These are phyloP conservation scores for Orthosia cruda DNA, from an alignment of 2,888 invertebrate genomes.

Conservation along the genomic window DNA sequence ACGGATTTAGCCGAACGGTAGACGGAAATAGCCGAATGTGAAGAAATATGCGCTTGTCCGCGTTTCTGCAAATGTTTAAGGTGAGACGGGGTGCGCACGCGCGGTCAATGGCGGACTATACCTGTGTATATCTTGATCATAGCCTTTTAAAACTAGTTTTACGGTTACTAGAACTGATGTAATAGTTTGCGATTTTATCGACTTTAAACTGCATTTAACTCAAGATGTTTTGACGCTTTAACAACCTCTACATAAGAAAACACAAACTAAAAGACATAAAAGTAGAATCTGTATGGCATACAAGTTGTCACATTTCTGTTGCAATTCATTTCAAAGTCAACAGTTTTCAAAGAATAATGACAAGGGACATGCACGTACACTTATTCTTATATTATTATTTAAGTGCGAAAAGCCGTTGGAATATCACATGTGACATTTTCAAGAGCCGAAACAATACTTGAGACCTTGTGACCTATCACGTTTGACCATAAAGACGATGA, in stretches of 20 bases:
- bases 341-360: constrained; percentile 32
- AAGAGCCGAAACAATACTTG: constrained; percentile 45
- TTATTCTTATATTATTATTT: constrained; percentile 26
- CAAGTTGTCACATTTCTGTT: constrained; percentile 26
- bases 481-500: constrained; percentile 44
- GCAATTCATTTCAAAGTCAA: constrained; percentile 19
- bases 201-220: constrained; percentile 11
- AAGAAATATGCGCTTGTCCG: constrained; percentile 84
- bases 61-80: constrained; percentile 84
- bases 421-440: constrained; percentile 31
- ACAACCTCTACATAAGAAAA: not conserved
- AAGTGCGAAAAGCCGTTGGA: constrained; percentile 32
- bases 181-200: constrained; percentile 36
- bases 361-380: not conserved
- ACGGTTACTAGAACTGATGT: constrained; percentile 43
- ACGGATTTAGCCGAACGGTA: constrained; percentile 88
- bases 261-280: constrained; percentile 9
- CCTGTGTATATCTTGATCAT: constrained; percentile 44
- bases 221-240: constrained; percentile 3
- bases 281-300: constrained; percentile 12
- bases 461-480: constrained; percentile 61
- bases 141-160: constrained; percentile 52
- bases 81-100: constrained; percentile 65
- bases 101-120: constrained; percentile 80
- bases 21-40: constrained; percentile 89